Percentiles rank a stretch among this genome's conserved stretches.
Evolutionary conservation across 37 sponge, comb jelly and placozoan genomes (phyloP).

Genomic region (Spongilla lacustris): DNA sequence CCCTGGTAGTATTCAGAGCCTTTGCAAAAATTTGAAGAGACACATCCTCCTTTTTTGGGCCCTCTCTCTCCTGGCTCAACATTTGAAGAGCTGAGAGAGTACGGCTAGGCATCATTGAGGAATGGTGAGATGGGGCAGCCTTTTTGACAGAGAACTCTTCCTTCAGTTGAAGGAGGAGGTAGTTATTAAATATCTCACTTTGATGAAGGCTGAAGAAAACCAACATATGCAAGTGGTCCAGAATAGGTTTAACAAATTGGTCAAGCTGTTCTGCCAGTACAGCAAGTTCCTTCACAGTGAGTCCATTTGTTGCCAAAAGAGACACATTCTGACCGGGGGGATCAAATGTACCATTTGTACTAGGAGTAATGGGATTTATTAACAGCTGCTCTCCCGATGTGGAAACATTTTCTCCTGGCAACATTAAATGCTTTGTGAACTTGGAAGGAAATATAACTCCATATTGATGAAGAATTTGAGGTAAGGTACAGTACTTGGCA

Average conservation of each 20-base stretch:
- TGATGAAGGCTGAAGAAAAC: conserved; percentile 63
- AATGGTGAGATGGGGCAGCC: no score
- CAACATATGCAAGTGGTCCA: conserved; percentile 37
- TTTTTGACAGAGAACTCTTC: neutral
- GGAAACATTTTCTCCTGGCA: conserved; percentile 34
- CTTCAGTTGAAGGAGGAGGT: conserved; percentile 44
- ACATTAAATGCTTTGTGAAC: conserved; percentile 7
- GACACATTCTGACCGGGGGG: conserved; percentile 32
- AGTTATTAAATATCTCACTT: conserved; percentile 67
- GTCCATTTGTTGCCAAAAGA: conserved; percentile 10
- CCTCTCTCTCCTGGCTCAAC: neutral
- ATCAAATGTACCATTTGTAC: conserved; percentile 38
- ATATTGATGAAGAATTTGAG: conserved; percentile 30
- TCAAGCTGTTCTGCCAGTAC: conserved; percentile 6
- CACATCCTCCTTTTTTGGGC: neutral
- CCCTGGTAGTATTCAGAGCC: conserved; percentile 8
- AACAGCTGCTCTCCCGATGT: conserved; percentile 45
- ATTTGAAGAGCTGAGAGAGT: neutral
- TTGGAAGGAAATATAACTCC: conserved; percentile 42
- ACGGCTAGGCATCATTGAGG: no score
- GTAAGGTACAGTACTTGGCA: conserved; percentile 22
- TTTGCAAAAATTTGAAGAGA: neutral
- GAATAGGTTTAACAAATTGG: conserved; percentile 29
- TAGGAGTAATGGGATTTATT: neutral
- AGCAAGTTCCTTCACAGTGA: conserved; percentile 12